Conservation (phyloP, 2,113 vertebrate species). For the Onychostoma macrolepis region DNA sequence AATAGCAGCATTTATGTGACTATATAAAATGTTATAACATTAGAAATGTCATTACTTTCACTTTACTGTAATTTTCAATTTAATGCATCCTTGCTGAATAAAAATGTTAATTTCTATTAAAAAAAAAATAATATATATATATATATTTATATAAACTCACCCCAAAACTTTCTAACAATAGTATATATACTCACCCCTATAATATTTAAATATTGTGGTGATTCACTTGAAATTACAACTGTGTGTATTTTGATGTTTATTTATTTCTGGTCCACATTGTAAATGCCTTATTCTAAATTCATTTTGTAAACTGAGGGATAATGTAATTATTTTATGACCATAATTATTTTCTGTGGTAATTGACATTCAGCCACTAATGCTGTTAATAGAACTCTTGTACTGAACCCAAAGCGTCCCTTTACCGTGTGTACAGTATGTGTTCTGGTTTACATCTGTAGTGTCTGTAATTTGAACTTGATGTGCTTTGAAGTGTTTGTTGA, state of each 20-base stretch:
- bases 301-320: background rate
- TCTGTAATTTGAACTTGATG: background rate
- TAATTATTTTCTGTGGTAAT: background rate
- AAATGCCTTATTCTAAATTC: too few relatives aligned
- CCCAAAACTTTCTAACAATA: too few relatives aligned
- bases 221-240: background rate
- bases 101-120: too few relatives aligned
- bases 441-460: constrained; percentile 1
- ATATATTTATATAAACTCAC: too few relatives aligned
- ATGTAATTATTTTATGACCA: background rate
- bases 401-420: background rate
- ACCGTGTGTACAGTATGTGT: background rate
- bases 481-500: constrained; percentile 15
- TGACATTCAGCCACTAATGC: background rate
- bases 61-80: too few relatives aligned
- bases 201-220: background rate
- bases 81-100: too few relatives aligned
- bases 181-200: background rate
- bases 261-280: too few relatives aligned
- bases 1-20: too few relatives aligned
- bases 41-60: too few relatives aligned
- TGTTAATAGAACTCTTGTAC: background rate
- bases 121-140: too few relatives aligned
- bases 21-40: too few relatives aligned
- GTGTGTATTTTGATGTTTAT: background rate